phyloP scores from a whole-genome alignment of 1,140 invertebrate genomes.

The Steinernema khuongi region DNA sequence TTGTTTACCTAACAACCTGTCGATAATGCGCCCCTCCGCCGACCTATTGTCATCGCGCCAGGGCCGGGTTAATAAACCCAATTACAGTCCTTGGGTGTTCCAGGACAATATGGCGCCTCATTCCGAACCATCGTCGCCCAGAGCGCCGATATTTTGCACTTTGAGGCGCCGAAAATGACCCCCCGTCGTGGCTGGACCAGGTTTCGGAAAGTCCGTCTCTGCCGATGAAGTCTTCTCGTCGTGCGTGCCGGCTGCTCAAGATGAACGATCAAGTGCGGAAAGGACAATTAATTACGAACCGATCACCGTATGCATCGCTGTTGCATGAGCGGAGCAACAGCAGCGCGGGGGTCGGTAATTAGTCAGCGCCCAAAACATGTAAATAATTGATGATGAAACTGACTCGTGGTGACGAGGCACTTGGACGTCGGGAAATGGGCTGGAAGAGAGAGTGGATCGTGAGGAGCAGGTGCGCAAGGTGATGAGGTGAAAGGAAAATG shows the following conservation, averaged over 20 bases:
- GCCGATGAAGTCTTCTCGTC: background rate
- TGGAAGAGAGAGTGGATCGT: background rate
- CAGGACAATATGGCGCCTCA: constrained; percentile 9
- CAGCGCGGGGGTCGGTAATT: background rate
- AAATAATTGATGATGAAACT: constrained; percentile 9
- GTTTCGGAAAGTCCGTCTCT: background rate
- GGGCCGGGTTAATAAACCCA: constrained; percentile 15
- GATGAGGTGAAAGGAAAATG: too few species aligned
- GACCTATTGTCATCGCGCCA: background rate
- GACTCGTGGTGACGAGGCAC: background rate
- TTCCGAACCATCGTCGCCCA: background rate
- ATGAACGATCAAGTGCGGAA: background rate
- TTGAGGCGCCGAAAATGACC: background rate
- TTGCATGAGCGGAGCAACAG: constrained; percentile 7
- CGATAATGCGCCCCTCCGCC: background rate
- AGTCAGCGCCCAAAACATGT: constrained; percentile 16
- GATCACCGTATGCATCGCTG: background rate
- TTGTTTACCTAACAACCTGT: constrained; percentile 15
- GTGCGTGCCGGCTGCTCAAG: background rate
- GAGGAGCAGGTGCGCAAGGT: background rate
- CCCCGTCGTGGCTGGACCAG: background rate
- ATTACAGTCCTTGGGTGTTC: background rate
- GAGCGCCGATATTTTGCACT: background rate
- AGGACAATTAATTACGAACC: background rate
- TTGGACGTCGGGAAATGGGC: background rate